Evolutionary conservation across 1,140 invertebrate species (phyloP).

Genomic region (Coboldia fuscipes): DNA sequence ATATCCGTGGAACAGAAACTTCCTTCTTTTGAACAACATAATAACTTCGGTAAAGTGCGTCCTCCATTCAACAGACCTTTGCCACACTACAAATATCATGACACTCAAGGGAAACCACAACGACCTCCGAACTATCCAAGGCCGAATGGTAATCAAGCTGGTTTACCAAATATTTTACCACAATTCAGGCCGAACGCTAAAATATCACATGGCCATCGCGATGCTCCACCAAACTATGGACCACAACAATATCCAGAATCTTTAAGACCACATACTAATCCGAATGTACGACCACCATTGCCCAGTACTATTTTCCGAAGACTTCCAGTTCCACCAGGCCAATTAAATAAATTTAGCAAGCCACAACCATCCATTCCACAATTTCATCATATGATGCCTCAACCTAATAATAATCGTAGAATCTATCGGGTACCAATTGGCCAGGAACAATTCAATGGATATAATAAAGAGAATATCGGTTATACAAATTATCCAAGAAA

Average conservation of each 20-base stretch:
- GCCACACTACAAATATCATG: slow-evolving; percentile 17
- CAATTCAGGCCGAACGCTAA: slow-evolving; percentile 46
- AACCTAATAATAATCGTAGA: too few relatives aligned
- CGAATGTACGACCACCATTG: slow-evolving; percentile 27
- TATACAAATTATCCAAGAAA: too few relatives aligned
- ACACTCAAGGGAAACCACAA: slow-evolving; percentile 18
- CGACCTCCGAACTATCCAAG: slow-evolving; percentile 21
- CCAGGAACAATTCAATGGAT: too few relatives aligned
- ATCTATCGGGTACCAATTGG: slow-evolving; percentile 14
- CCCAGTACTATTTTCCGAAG: too few relatives aligned
- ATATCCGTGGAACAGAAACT: too few relatives aligned
- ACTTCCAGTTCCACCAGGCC: not conserved
- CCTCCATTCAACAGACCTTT: slow-evolving; percentile 17
- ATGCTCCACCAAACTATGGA: slow-evolving; percentile 11
- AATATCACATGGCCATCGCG: slow-evolving; percentile 25
- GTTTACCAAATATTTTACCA: slow-evolving; percentile 43
- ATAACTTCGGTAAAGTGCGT: slow-evolving; percentile 6
- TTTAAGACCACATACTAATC: slow-evolving; percentile 15
- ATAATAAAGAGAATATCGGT: too few relatives aligned
- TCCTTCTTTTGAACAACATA: too few relatives aligned
- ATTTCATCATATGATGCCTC: too few relatives aligned
- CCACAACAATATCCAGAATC: slow-evolving; percentile 19
- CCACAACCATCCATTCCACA: not conserved
- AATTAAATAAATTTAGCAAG: not conserved
- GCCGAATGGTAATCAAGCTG: slow-evolving; percentile 16